phyloP scores from a whole-genome alignment of 2,888 invertebrate genomes.

The Drosophila quinaria region DNA sequence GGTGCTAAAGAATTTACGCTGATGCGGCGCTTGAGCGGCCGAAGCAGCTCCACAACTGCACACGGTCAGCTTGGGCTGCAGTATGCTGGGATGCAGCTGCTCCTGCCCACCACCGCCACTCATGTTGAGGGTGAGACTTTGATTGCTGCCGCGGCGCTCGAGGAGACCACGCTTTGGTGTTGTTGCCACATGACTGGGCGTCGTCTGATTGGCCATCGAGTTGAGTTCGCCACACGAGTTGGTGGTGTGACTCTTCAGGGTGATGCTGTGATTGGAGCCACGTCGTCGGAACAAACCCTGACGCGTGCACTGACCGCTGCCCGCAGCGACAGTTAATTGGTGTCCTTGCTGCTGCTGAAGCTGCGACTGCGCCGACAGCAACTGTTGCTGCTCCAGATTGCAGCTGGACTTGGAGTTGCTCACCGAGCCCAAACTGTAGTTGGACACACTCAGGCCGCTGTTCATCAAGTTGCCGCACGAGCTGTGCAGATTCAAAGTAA shows the following conservation, averaged over 20 bases:
- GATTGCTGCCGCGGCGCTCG: slow-evolving; percentile 95
- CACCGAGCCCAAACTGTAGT: slow-evolving; percentile 87
- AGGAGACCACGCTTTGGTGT: slow-evolving; percentile 89
- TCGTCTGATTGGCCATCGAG: slow-evolving; percentile 86
- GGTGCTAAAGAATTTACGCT: slow-evolving; percentile 85
- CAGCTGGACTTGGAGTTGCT: slow-evolving; percentile 82
- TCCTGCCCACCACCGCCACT: slow-evolving; percentile 42
- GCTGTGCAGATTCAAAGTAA: slow-evolving; percentile 87
- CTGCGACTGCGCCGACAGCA: slow-evolving; percentile 15
- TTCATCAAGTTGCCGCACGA: slow-evolving; percentile 86
- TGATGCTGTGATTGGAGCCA: slow-evolving; percentile 88
- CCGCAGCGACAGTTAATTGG: slow-evolving; percentile 58
- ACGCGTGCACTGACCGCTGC: slow-evolving; percentile 61
- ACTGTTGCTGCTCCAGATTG: slow-evolving; percentile 70
- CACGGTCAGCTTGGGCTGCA: slow-evolving; percentile 60
- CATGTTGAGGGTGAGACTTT: slow-evolving; percentile 93
- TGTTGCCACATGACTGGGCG: slow-evolving; percentile 71
- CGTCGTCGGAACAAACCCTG: slow-evolving; percentile 63
- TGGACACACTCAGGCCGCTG: slow-evolving; percentile 86
- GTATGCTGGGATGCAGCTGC: slow-evolving; percentile 20
- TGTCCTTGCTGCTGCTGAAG: slow-evolving; percentile 29
- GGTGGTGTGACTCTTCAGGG: slow-evolving; percentile 86
- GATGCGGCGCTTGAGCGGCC: slow-evolving; percentile 69
- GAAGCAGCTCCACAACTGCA: slow-evolving; percentile 68
- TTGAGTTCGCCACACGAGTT: slow-evolving; percentile 86